These are phyloP conservation scores for Caenorhabditis becei DNA, from an alignment of 2,888 invertebrate genomes.

Conservation along the genomic window DNA sequence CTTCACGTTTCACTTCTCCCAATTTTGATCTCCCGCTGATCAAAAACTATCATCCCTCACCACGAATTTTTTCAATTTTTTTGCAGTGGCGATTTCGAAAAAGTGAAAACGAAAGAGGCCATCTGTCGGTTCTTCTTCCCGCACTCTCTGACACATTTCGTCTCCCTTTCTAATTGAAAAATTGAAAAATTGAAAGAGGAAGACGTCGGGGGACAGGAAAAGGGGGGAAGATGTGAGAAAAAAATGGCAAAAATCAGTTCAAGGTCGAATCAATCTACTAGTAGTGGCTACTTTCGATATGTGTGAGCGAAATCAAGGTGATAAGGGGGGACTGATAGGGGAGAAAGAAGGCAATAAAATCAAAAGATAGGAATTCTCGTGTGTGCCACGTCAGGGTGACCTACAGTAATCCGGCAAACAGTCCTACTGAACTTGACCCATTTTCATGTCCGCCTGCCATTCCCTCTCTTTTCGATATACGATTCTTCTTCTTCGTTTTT, in stretches of 20 bases:
- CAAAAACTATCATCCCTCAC: neutral
- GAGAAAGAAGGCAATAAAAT: neutral
- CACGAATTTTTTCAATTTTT: no score
- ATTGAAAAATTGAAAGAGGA: neutral
- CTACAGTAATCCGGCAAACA: constrained; percentile 10
- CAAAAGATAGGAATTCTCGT: no score
- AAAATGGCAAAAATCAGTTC: constrained; percentile 19
- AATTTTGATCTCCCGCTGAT: constrained; percentile 1
- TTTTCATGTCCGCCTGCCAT: neutral
- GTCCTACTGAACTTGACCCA: constrained; percentile 17
- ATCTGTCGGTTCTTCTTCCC: neutral
- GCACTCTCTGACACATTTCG: neutral
- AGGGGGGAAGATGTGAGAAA: neutral
- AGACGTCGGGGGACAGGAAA: neutral
- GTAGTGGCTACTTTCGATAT: neutral
- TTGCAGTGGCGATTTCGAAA: neutral
- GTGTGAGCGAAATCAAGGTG: neutral
- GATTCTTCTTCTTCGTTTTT: neutral
- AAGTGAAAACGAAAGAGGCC: constrained; percentile 11
- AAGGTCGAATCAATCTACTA: constrained; percentile 8
- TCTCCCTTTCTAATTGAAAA: neutral
- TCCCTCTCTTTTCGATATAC: neutral
- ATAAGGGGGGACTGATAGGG: neutral
- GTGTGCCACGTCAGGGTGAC: neutral
- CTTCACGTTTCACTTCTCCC: no score